phyloP scores from a whole-genome alignment of 2,888 invertebrate species.

The Cyrtodaria siliqua region DNA sequence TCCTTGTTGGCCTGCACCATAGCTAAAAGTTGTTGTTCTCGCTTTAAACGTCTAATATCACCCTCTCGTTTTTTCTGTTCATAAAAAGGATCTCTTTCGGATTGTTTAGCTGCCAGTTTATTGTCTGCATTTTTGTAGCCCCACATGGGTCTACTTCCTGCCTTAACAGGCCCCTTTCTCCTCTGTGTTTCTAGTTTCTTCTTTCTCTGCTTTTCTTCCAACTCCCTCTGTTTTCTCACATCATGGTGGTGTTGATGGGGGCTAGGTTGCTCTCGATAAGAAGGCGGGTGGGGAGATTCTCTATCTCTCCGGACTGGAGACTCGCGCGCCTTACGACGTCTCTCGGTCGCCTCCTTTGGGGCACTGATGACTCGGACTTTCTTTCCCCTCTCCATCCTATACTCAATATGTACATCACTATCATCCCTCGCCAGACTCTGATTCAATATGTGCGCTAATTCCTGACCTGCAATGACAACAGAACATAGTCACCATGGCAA shows the following conservation, averaged over 20 bases:
- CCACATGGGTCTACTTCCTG: conserved; percentile 74
- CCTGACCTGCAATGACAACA: conserved; percentile 36
- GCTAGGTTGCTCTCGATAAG: conserved; percentile 33
- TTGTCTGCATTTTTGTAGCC: conserved; percentile 74
- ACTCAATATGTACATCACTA: conserved; percentile 76
- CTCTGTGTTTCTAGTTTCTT: conserved; percentile 44
- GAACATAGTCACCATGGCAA: no score
- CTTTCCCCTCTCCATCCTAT: conserved; percentile 69
- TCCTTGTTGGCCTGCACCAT: conserved; percentile 80
- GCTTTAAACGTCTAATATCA: conserved; percentile 68
- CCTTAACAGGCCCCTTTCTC: conserved; percentile 49
- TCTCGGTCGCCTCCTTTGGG: conserved; percentile 59
- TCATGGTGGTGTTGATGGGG: conserved; percentile 56
- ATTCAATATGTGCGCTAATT: conserved; percentile 37
- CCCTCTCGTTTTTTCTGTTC: conserved; percentile 72
- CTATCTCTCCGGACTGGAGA: no score
- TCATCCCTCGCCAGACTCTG: conserved; percentile 53
- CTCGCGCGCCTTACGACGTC: conserved; percentile 35
- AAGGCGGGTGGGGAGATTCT: conserved; percentile 26
- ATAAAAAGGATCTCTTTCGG: conserved; percentile 83
- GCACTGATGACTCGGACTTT: conserved; percentile 77
- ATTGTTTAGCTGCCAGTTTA: conserved; percentile 78
- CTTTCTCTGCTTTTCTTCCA: conserved; percentile 36
- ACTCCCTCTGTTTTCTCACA: conserved; percentile 24
- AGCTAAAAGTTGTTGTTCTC: conserved; percentile 78